Percentiles rank a stretch among this genome's conserved stretches.
These are phyloP conservation scores for Amphiprion percula DNA, from an alignment of 2,113 vertebrate genomes.

Conservation along the genomic window DNA sequence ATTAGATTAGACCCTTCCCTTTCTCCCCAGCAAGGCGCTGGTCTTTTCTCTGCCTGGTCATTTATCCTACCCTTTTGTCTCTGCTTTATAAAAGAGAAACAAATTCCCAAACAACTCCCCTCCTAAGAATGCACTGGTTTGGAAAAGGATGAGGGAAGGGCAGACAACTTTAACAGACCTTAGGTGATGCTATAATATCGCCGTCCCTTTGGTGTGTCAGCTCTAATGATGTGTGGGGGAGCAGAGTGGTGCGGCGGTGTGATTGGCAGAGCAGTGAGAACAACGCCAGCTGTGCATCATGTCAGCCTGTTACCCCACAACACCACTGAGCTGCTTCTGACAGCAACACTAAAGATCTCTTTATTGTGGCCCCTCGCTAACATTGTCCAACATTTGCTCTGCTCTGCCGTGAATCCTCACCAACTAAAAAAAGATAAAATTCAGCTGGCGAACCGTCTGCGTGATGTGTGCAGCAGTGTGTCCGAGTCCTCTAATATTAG, in stretches of 20 bases:
- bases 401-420: conserved; percentile 58
- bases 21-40: conserved; percentile 88
- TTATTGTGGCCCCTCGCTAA: conserved; percentile 71
- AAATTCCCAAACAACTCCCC: conserved; percentile 79
- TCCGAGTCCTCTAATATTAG: conserved; percentile 56
- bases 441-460: conserved; percentile 49
- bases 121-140: conserved; percentile 72
- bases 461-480: conserved; percentile 37
- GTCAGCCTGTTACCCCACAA: conserved; percentile 76
- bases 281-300: conserved; percentile 78
- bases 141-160: conserved; percentile 67
- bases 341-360: conserved; percentile 71
- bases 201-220: conserved; percentile 67
- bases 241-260: conserved; percentile 33
- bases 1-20: conserved; percentile 99
- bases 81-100: conserved; percentile 82
- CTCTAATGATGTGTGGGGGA: conserved; percentile 73
- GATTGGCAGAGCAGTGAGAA: conserved; percentile 73
- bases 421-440: conserved; percentile 61
- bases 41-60: conserved; percentile 93
- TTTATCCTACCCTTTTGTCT: conserved; percentile 83
- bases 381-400: conserved; percentile 72
- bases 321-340: conserved; percentile 57
- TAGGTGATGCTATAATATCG: conserved; percentile 72
- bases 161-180: conserved; percentile 72